Evolutionary conservation across 2,797 vertebrate genomes (phyloP).

Genomic region (Babyrousa celebensis): DNA sequence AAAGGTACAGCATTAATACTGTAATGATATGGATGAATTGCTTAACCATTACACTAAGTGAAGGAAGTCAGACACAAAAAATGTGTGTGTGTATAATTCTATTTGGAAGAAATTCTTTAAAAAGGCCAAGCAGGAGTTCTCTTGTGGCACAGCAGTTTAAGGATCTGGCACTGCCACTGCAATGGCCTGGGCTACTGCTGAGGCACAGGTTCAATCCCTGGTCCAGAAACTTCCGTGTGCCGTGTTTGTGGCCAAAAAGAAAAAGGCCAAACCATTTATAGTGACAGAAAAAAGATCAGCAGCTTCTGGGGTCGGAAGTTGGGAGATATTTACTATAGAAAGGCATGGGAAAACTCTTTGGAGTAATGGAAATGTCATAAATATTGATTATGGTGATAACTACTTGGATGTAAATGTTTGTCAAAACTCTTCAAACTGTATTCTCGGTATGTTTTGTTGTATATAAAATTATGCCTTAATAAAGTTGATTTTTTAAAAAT

Average conservation of each 20-base stretch:
- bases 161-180: too few species aligned
- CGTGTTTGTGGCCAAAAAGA: too few species aligned
- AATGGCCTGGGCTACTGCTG: too few species aligned
- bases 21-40: background rate
- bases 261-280: background rate
- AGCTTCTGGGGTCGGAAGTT: background rate
- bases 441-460: conserved; percentile 1
- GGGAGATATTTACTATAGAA: background rate
- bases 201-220: too few species aligned
- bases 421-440: background rate
- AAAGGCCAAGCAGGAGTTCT: too few species aligned
- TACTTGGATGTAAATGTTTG: background rate
- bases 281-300: background rate
- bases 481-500: background rate
- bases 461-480: conserved; percentile 38
- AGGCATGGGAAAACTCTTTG: background rate
- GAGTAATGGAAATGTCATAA: background rate
- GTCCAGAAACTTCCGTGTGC: too few species aligned
- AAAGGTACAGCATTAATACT: too few species aligned
- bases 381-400: background rate
- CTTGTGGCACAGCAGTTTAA: too few species aligned
- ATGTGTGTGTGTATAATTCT: background rate
- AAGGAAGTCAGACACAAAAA: background rate
- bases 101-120: background rate
- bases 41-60: background rate